Conservation (phyloP, 2,888 invertebrate species). For the Phlogophora meticulosa region DNA sequence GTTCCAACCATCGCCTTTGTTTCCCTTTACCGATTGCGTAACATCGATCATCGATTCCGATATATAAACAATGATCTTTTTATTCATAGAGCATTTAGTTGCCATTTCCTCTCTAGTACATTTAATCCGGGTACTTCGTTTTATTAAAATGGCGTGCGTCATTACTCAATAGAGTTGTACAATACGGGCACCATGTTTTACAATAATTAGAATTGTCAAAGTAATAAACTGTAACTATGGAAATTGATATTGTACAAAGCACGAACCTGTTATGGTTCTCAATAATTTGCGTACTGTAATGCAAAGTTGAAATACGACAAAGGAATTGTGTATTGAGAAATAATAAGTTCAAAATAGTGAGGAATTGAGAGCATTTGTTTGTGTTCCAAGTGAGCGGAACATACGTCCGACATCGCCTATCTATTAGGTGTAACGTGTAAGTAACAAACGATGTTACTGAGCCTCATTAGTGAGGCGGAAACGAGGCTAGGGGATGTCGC, state of each 20-base stretch:
- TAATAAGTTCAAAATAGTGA: conserved; percentile 12
- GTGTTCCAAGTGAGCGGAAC: conserved; percentile 10
- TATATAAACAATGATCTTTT: conserved; percentile 59
- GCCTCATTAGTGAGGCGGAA: conserved; percentile 78
- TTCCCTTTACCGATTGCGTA: conserved; percentile 81
- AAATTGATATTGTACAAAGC: conserved; percentile 51
- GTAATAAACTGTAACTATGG: conserved; percentile 54
- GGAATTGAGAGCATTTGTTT: conserved; percentile 19
- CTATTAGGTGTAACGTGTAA: conserved; percentile 54
- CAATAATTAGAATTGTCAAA: conserved; percentile 61
- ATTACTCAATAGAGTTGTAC: conserved; percentile 57
- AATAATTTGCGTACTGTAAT: conserved; percentile 43
- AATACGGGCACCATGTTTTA: conserved; percentile 53
- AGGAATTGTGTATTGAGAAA: conserved; percentile 26
- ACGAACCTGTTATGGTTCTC: conserved; percentile 42
- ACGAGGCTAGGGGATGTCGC: conserved; percentile 71
- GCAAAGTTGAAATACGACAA: conserved; percentile 34
- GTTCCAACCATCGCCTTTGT: conserved; percentile 68
- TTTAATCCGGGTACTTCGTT: conserved; percentile 31
- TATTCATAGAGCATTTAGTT: conserved; percentile 44
- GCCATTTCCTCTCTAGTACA: conserved; percentile 34
- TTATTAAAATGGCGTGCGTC: conserved; percentile 45
- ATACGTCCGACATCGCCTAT: conserved; percentile 43
- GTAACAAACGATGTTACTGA: conserved; percentile 60
- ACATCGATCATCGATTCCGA: conserved; percentile 53